Evolutionary conservation across 2,888 invertebrate genomes (phyloP), one percentile per base, ranked within the genome.

Genomic region (Malthinus flaveolus): DNA sequence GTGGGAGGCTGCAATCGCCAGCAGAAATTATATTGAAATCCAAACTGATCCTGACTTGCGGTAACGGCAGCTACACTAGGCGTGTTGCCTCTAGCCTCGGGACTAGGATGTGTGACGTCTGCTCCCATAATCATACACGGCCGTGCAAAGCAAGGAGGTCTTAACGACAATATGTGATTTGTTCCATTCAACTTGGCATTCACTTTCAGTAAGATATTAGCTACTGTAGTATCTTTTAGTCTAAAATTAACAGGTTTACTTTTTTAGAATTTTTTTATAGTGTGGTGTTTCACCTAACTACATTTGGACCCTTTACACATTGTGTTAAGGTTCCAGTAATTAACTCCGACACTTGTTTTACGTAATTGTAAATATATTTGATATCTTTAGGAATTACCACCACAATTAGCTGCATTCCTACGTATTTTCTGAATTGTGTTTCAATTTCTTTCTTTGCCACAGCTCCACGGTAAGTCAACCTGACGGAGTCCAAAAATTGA

Each of bases 31-130:
- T 93, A 93, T 34, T 82, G 76, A 65, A 87, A 89, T 5, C 87
- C 90, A 42, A 80, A 78, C 0, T 78, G 65, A 74, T 91, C 91
- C 59, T 88, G 84, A 0, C 90, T 91, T 0, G 91, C 90, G 0
- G 89, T 89, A 1, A 93, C 90, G 0, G 88, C 89, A 0, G 88
- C 88, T 32, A 89, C 87, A 72, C 88, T 88, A 0, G 85, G 85
- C 63, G 85, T 70, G 11, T 78, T 78, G 4, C 77, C 72, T 83
- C 84, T 76, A 1, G 89, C 85, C 58, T 90, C 91, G 0, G 93
- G 92, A 1, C 91, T 86, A 0, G 96, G 95, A 81, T 96, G 96
- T 0, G 95, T 95, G 5, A 96, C 95, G 78, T 96, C 96, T 6
- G 95, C 95, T 0, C 96, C 96, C 76, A 79, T 78, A 39, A 79